These are phyloP conservation scores for Homalodisca vitripennis DNA, from an alignment of 1,140 invertebrate genomes.

Conservation along the genomic window DNA sequence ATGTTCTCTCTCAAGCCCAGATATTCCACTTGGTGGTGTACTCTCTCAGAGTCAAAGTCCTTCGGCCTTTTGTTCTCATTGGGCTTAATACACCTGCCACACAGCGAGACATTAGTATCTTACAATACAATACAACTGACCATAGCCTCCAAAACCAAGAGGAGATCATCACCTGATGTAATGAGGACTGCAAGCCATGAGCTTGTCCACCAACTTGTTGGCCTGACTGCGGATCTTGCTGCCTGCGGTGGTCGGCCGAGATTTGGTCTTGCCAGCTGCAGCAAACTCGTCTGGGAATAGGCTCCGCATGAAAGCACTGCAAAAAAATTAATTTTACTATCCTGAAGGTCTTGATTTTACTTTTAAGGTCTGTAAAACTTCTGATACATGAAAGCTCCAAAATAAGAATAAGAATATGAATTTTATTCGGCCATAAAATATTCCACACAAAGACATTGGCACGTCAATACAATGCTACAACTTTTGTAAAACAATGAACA, in stretches of 20 bases:
- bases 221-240: constrained; percentile 72
- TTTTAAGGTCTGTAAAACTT: too few species aligned
- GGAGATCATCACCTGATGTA: constrained; percentile 46
- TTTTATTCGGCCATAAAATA: too few species aligned
- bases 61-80: constrained; percentile 70
- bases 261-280: constrained; percentile 47
- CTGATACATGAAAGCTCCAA: too few species aligned
- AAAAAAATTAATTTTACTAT: not conserved
- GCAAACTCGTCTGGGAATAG: constrained; percentile 63
- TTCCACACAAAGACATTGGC: too few species aligned
- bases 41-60: constrained; percentile 66
- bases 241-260: constrained; percentile 67
- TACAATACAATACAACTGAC: not conserved
- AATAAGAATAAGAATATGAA: too few species aligned
- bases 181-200: constrained; percentile 72
- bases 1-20: constrained; percentile 66
- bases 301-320: constrained; percentile 60
- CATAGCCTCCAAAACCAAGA: not conserved
- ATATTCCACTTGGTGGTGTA: constrained; percentile 63
- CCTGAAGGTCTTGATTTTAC: too few species aligned
- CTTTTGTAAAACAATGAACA: too few species aligned
- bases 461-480: too few species aligned
- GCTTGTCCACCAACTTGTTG: constrained; percentile 63
- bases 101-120: not conserved
- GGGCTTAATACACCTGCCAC: constrained; percentile 71